Percentiles rank a stretch among this genome's conserved stretches.
Evolutionary conservation across 1,140 invertebrate genomes (phyloP).

Genomic region (Oncopodura yosiiana): DNA sequence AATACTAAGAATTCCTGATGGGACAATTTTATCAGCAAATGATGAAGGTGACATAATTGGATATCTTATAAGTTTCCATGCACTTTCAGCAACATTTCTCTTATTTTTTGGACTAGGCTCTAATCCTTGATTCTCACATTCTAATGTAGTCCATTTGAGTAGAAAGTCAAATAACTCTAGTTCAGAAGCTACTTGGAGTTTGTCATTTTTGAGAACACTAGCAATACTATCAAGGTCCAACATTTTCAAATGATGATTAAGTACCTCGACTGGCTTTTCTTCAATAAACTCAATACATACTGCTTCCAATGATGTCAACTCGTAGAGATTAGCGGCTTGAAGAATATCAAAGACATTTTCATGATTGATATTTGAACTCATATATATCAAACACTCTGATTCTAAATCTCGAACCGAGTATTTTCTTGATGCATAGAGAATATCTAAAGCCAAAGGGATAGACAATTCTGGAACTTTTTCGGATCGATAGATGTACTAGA

Average conservation of each 20-base stretch:
- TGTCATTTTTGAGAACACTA: slow-evolving; percentile 12
- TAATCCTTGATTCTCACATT: slow-evolving; percentile 58
- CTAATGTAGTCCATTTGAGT: slow-evolving; percentile 65
- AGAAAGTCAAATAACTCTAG: slow-evolving; percentile 20
- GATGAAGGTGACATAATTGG: slow-evolving; percentile 80
- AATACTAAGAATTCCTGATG: slow-evolving; percentile 63
- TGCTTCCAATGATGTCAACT: slow-evolving; percentile 1
- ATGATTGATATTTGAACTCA: slow-evolving; percentile 8
- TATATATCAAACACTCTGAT: slow-evolving; percentile 12
- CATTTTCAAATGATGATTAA: slow-evolving; percentile 8
- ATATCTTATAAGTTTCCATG: slow-evolving; percentile 66
- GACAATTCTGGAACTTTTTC: too few relatives aligned
- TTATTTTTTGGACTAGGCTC: slow-evolving; percentile 60
- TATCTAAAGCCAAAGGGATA: slow-evolving; percentile 15
- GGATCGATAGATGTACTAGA: too few relatives aligned
- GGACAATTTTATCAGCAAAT: slow-evolving; percentile 70
- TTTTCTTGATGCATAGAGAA: slow-evolving; percentile 20
- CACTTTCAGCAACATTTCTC: slow-evolving; percentile 54
- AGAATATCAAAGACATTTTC: slow-evolving; percentile 28
- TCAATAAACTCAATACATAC: slow-evolving; percentile 26
- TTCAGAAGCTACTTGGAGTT: slow-evolving; percentile 12
- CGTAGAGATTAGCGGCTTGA: slow-evolving; percentile 15
- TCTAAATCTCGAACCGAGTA: slow-evolving; percentile 21
- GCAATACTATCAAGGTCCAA: slow-evolving; percentile 12
- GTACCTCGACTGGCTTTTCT: slow-evolving; percentile 14